These are phyloP conservation scores for Acanthochromis polyacanthus DNA, from an alignment of 2,113 vertebrate genomes.

Conservation along the genomic window DNA sequence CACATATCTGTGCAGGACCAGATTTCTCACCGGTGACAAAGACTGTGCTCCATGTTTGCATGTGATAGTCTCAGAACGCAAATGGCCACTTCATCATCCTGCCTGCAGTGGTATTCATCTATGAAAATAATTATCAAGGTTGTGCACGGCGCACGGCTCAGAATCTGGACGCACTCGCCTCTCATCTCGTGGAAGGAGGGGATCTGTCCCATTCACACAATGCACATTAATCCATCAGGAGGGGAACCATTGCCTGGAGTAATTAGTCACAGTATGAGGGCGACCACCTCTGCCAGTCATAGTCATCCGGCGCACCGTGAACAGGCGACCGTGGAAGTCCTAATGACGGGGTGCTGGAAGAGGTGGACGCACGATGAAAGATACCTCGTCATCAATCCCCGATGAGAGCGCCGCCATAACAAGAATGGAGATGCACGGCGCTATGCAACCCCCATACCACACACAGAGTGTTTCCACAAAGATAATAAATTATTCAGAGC, in stretches of 20 bases:
- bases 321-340: constrained; percentile 88
- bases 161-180: constrained; percentile 85
- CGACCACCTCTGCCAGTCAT: constrained; percentile 89
- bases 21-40: constrained; percentile 85
- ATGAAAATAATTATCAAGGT: constrained; percentile 98
- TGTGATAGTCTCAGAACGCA: constrained; percentile 89
- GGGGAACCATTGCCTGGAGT: constrained; percentile 87
- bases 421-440: constrained; percentile 65
- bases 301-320: constrained; percentile 84
- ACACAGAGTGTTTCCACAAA: constrained; percentile 89
- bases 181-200: constrained; percentile 73
- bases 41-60: constrained; percentile 82
- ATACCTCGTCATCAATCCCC: constrained; percentile 78
- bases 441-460: constrained; percentile 60
- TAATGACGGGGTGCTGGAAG: constrained; percentile 90
- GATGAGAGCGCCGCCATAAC: constrained; percentile 62
- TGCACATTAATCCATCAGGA: constrained; percentile 94
- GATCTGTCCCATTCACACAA: constrained; percentile 86
- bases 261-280: constrained; percentile 91
- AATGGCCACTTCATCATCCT: constrained; percentile 96
- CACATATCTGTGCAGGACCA: constrained; percentile 60
- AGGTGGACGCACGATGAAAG: constrained; percentile 69
- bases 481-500: constrained; percentile 95
- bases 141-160: constrained; percentile 87
- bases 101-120: constrained; percentile 93